Evolutionary conservation across 2,888 invertebrate genomes (phyloP).

Genomic region (Ceriagrion tenellum): DNA sequence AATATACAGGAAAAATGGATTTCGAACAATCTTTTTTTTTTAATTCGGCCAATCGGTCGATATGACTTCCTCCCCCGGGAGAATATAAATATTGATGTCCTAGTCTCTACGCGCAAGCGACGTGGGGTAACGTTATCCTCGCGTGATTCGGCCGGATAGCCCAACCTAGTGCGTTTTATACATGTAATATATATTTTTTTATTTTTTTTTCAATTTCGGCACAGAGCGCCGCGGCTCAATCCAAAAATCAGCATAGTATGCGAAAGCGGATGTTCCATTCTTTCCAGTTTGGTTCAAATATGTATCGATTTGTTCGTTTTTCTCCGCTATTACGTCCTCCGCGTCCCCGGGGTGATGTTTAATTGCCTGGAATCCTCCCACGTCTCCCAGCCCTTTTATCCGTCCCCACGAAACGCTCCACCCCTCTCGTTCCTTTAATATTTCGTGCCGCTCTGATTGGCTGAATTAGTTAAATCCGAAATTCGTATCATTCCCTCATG

Average conservation of each 20-base stretch:
- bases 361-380: background rate
- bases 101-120: background rate
- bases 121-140: background rate
- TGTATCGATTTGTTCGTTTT: background rate
- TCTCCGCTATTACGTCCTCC: background rate
- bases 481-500: too few relatives aligned
- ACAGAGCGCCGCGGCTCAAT: background rate
- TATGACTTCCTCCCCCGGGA: background rate
- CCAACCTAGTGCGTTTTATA: background rate
- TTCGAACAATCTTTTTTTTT: background rate
- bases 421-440: too few relatives aligned
- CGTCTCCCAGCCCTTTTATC: background rate
- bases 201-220: background rate
- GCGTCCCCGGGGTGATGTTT: background rate
- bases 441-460: too few relatives aligned
- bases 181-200: too few relatives aligned
- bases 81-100: conserved; percentile 5
- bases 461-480: too few relatives aligned
- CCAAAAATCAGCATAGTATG: background rate
- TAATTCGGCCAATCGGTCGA: background rate
- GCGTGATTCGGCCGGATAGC: background rate
- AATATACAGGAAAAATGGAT: conserved; percentile 17
- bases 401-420: background rate
- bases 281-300: background rate
- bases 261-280: background rate